These are phyloP conservation scores for Notodromas monacha DNA, from an alignment of 2,888 invertebrate genomes.

Conservation along the genomic window DNA sequence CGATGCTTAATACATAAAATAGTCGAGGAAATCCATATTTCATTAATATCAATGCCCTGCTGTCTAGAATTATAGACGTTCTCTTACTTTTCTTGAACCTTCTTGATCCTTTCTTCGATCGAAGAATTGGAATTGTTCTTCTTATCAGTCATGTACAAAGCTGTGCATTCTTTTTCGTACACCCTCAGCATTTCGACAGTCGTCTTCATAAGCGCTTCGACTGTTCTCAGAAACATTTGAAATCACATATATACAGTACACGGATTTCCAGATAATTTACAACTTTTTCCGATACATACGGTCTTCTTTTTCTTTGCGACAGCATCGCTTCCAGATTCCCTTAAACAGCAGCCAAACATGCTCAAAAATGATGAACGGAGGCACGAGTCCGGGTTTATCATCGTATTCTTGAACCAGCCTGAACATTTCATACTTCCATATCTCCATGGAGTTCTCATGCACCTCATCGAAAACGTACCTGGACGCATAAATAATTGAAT, in stretches of 20 bases:
- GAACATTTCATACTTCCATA: conserved; percentile 18
- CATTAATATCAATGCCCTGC: too few species aligned
- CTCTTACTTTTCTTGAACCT: conserved; percentile 1
- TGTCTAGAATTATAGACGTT: too few species aligned
- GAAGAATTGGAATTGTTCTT: neutral
- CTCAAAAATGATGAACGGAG: conserved; percentile 16
- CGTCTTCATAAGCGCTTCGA: conserved; percentile 10
- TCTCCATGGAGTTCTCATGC: conserved; percentile 16
- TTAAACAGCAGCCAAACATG: conserved; percentile 9
- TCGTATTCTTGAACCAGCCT: conserved; percentile 16
- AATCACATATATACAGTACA: neutral
- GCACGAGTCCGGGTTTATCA: conserved; percentile 14
- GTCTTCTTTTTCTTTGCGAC: conserved; percentile 9
- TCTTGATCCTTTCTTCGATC: neutral
- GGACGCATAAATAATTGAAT: conserved; percentile 12
- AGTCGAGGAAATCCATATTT: too few species aligned
- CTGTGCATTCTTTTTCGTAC: conserved; percentile 10
- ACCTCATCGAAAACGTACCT: conserved; percentile 18
- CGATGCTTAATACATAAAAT: too few species aligned
- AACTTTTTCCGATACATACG: conserved; percentile 7
- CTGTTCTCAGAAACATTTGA: conserved; percentile 9
- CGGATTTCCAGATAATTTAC: conserved; percentile 2
- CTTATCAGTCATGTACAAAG: conserved; percentile 7
- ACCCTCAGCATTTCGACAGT: conserved; percentile 9
- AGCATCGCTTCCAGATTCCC: conserved; percentile 9